These are phyloP conservation scores for Brachionichthys hirsutus DNA, from an alignment of 2,113 vertebrate species.

Conservation along the genomic window DNA sequence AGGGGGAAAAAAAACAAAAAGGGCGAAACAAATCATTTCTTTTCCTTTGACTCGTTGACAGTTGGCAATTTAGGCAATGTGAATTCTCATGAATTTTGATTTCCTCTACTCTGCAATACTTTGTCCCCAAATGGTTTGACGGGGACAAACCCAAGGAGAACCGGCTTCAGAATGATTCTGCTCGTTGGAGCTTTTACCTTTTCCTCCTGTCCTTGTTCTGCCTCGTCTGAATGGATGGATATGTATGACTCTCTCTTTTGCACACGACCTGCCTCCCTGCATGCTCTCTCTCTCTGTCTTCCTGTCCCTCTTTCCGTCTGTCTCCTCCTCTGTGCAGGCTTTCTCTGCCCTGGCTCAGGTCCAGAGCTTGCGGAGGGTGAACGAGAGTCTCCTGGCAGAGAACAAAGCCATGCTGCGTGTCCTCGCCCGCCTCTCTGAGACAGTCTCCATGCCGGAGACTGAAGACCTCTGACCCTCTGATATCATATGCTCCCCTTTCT, in stretches of 20 bases:
- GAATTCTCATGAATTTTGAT: slow-evolving; percentile 14
- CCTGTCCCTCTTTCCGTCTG: slow-evolving; percentile 46
- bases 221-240: slow-evolving; percentile 22
- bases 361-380: slow-evolving; percentile 87
- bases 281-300: slow-evolving; percentile 49
- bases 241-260: slow-evolving; percentile 32
- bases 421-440: slow-evolving; percentile 86
- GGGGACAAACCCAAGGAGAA: slow-evolving; percentile 3
- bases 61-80: too few species aligned
- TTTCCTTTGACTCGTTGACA: slow-evolving; percentile 24
- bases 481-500: slow-evolving; percentile 62
- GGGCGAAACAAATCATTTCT: slow-evolving; percentile 37
- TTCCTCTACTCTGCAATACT: neutral
- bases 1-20: too few species aligned
- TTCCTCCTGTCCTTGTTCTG: slow-evolving; percentile 26
- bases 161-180: slow-evolving; percentile 2
- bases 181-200: too few species aligned
- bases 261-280: slow-evolving; percentile 44
- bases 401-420: slow-evolving; percentile 93
- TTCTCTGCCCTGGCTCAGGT: slow-evolving; percentile 90
- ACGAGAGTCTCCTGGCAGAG: slow-evolving; percentile 89
- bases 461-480: slow-evolving; percentile 87
- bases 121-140: slow-evolving; percentile 5
- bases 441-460: slow-evolving; percentile 83
- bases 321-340: slow-evolving; percentile 81